Evolutionary conservation across 1,140 invertebrate species (phyloP), one percentile per base, ranked within the genome.

Genomic region (Temnothorax curvispinosus): DNA sequence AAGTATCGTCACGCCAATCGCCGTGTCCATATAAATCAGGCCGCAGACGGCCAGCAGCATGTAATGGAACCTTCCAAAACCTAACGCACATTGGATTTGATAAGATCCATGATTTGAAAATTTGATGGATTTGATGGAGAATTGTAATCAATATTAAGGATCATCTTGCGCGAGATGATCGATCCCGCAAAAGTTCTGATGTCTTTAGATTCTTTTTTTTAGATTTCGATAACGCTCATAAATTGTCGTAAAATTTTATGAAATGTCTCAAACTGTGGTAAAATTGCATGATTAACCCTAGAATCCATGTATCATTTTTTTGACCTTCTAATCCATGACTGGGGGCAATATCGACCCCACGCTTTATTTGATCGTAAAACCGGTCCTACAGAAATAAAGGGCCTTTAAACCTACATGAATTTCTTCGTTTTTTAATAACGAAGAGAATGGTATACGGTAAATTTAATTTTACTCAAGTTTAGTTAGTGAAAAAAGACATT

Each of bases 1-100:
- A 78, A 98, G 96, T 85, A 98, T 98, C n/a, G 98, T 98, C 77
- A 99, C 97, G 74, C 98, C 98, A 71, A 99, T 97, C 21, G 97
- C 97, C 0, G 97, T 97, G 93, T 97, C 97, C 89, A 97, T 96
- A 90, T 97, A 97, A 78, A 97, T 97, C 58, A 97, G 93, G 0
- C 97, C 97, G 82, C 97, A 97, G 94, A 97, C 92, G 60, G 97
- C 95, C 88, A 97, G 93, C 64, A 97, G 94, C 89, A 96, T 96
- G 91, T 97, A 97, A 92, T 98, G 97, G 94, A 97, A 98, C 94
- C 97, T 97, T 64, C 97, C 97, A 95, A 98, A 98, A 87, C 98
- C 98, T 97, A 21, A 78, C 21, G 6, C 21, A 62, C 6, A 44
- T 44, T 41, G 32, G 0, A 13, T 38, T 75, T 6, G 38, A 15